phyloP scores from a whole-genome alignment of 2,797 vertebrate genomes.

The Trematomus bernacchii region DNA sequence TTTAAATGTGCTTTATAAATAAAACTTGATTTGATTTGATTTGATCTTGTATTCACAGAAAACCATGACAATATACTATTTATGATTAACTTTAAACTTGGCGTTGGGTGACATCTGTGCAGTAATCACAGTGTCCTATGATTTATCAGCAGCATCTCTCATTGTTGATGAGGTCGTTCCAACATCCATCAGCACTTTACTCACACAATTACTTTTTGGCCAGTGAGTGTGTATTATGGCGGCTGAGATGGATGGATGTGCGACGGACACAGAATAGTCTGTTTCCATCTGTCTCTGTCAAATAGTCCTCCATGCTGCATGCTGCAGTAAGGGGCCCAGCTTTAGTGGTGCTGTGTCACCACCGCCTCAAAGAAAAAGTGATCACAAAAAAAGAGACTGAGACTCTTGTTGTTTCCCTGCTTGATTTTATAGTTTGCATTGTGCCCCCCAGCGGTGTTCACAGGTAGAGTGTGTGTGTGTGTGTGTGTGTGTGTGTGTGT shows the following conservation, averaged over 20 bases:
- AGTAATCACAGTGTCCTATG: constrained; percentile 59
- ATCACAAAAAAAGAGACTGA: constrained; percentile 35
- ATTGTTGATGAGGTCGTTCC: constrained; percentile 55
- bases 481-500: not conserved
- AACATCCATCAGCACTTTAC: constrained; percentile 69
- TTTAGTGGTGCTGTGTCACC: constrained; percentile 67
- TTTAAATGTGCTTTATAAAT: too few relatives aligned
- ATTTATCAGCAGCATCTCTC: constrained; percentile 71
- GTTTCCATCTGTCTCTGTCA: constrained; percentile 73
- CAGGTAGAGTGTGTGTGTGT: constrained; percentile 39
- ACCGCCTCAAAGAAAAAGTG: constrained; percentile 52
- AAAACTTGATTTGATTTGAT: too few relatives aligned
- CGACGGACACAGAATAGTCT: constrained; percentile 56
- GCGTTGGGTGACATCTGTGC: constrained; percentile 47
- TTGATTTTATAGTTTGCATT: constrained; percentile 36
- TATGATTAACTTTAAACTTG: constrained; percentile 54
- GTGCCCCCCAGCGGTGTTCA: constrained; percentile 44
- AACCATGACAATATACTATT: constrained; percentile 37
- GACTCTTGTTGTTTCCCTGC: constrained; percentile 51
- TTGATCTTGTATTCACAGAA: constrained; percentile 40
- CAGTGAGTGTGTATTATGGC: constrained; percentile 35
- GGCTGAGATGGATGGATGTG: constrained; percentile 63
- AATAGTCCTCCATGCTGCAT: constrained; percentile 54
- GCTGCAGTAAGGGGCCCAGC: constrained; percentile 44
- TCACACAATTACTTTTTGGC: constrained; percentile 68